A percentile compares a stretch with the other conserved stretches of the same genome.
Evolutionary conservation across 2,113 vertebrate genomes (phyloP).

Genomic region (Lampris incognitus): DNA sequence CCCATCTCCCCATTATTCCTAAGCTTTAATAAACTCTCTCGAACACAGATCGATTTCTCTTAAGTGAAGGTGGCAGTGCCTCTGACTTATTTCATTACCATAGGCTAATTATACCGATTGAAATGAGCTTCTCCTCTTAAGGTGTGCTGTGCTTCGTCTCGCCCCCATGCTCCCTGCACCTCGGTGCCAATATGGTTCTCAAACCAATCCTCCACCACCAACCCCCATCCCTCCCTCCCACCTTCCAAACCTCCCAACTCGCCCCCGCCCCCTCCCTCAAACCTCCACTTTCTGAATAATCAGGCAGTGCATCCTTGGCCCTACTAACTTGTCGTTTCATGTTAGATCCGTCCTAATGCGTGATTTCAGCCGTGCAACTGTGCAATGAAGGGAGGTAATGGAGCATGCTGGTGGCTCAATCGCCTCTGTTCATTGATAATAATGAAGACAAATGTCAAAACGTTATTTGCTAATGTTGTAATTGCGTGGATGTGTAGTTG

Average conservation of each 20-base stretch:
- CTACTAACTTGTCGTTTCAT: constrained; percentile 80
- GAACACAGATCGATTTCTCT: constrained; percentile 84
- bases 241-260: constrained; percentile 43
- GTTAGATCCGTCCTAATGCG: constrained; percentile 84
- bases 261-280: constrained; percentile 37
- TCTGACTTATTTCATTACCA: constrained; percentile 86
- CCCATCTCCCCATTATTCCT: constrained; percentile 75
- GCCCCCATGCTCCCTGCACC: constrained; percentile 53
- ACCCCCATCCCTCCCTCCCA: constrained; percentile 48
- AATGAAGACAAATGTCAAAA: constrained; percentile 90
- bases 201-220: constrained; percentile 49
- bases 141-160: constrained; percentile 72
- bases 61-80: constrained; percentile 84
- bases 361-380: constrained; percentile 84
- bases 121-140: constrained; percentile 84
- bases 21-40: constrained; percentile 86
- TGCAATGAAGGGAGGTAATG: constrained; percentile 83
- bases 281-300: constrained; percentile 73
- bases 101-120: constrained; percentile 85
- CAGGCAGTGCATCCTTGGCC: constrained; percentile 68
- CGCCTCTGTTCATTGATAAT: constrained; percentile 84
- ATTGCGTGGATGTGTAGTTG: constrained; percentile 79
- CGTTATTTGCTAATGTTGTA: constrained; percentile 83
- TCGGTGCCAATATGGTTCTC: constrained; percentile 69
- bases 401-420: constrained; percentile 83